Conservation (phyloP, 2,797 vertebrate species). For the Falco columbarius region DNA sequence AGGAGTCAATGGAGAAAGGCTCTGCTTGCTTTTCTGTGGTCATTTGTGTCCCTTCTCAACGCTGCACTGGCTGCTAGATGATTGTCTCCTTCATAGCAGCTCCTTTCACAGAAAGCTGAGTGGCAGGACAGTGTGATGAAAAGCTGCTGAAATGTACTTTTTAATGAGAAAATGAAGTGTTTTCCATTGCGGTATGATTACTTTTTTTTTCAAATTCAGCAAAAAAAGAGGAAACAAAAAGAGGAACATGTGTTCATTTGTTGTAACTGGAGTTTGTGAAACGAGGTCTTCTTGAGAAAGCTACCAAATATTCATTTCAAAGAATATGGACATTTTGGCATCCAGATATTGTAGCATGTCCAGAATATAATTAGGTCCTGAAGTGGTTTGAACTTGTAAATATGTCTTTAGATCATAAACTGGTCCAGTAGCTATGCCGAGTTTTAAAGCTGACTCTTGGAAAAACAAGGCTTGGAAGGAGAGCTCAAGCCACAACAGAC, state of each 20-base stretch:
- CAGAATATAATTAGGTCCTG: slow-evolving; percentile 61
- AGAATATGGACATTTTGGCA: slow-evolving; percentile 66
- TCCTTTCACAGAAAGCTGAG: background rate
- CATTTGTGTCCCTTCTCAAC: background rate
- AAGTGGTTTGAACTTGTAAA: slow-evolving; percentile 64
- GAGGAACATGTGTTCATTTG: slow-evolving; percentile 76
- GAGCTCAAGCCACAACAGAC: slow-evolving; percentile 58
- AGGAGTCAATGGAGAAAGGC: background rate
- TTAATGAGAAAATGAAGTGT: slow-evolving; percentile 78
- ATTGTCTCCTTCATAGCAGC: background rate
- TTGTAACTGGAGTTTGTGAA: slow-evolving; percentile 76
- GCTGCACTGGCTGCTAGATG: background rate
- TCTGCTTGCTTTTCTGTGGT: background rate
- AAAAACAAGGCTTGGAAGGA: slow-evolving; percentile 61
- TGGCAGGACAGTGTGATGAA: slow-evolving; percentile 33
- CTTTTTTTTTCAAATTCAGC: slow-evolving; percentile 69
- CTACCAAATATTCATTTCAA: slow-evolving; percentile 71
- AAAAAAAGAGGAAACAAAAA: slow-evolving; percentile 80
- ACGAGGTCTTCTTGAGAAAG: slow-evolving; percentile 76
- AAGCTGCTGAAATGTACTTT: slow-evolving; percentile 64
- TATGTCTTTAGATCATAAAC: slow-evolving; percentile 60
- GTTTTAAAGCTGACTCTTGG: slow-evolving; percentile 63
- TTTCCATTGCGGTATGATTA: slow-evolving; percentile 68
- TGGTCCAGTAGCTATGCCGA: background rate
- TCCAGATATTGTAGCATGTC: slow-evolving; percentile 44